phyloP scores from a whole-genome alignment of 2,888 invertebrate species.

The Ethmia dodecea region DNA sequence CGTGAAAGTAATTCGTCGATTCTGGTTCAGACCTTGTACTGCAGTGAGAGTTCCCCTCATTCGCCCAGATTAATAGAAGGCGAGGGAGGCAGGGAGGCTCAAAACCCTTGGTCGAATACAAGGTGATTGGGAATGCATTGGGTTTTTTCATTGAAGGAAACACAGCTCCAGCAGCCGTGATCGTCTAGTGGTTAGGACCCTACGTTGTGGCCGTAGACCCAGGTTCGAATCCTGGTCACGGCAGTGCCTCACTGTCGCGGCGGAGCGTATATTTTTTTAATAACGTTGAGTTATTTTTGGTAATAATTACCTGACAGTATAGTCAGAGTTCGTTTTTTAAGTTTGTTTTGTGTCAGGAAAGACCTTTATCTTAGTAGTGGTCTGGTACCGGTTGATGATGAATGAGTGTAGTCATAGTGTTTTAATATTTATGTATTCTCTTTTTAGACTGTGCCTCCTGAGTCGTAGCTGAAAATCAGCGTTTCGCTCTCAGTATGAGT shows the following conservation, averaged over 20 bases:
- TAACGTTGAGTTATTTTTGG: neutral
- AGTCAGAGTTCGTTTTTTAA: too few species aligned
- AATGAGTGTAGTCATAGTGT: too few species aligned
- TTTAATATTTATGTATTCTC: too few species aligned
- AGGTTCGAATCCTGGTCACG: constrained; percentile 82
- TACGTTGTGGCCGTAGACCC: constrained; percentile 82
- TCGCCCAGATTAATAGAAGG: constrained; percentile 1
- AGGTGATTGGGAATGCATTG: constrained; percentile 1
- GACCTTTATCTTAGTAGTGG: too few species aligned
- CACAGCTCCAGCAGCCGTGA: constrained; percentile 42
- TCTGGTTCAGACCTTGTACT: constrained; percentile 11
- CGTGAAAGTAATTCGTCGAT: constrained; percentile 20
- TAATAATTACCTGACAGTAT: neutral
- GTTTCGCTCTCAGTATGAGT: too few species aligned
- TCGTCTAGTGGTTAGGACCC: constrained; percentile 86
- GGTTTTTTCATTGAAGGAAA: neutral
- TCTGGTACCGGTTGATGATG: too few species aligned
- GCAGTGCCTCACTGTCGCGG: constrained; percentile 37
- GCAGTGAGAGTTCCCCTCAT: constrained; percentile 8
- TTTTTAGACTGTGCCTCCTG: too few species aligned
- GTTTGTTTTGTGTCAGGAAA: too few species aligned
- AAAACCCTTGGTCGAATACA: constrained; percentile 1
- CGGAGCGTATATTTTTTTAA: constrained; percentile 4
- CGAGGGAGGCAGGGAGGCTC: constrained; percentile 18
- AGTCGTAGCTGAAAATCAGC: too few species aligned